These are phyloP conservation scores for Chelmon rostratus DNA, from an alignment of 2,797 vertebrate genomes.

Conservation along the genomic window DNA sequence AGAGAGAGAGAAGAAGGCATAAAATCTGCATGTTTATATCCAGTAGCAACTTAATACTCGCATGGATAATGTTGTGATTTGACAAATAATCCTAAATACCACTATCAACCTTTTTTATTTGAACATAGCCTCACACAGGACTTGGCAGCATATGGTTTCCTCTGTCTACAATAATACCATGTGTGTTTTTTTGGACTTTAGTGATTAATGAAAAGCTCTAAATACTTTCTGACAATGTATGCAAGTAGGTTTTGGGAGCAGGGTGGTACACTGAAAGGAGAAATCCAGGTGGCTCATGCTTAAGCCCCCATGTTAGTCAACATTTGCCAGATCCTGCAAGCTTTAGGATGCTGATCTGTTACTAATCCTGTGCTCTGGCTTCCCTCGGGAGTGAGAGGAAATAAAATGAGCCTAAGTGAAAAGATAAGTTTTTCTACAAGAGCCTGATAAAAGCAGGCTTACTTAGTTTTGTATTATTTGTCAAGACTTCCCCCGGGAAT, in stretches of 20 bases:
- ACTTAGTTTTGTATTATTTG: conserved; percentile 22
- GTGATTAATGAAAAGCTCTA: conserved; percentile 34
- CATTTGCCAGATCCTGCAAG: conserved; percentile 47
- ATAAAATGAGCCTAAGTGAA: conserved; percentile 8
- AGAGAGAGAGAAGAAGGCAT: conserved; percentile 27
- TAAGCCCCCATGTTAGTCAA: conserved; percentile 49
- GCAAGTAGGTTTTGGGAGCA: conserved; percentile 36
- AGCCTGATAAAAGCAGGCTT: conserved; percentile 1
- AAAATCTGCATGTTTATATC: background rate
- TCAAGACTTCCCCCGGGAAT: background rate
- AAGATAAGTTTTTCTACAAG: conserved; percentile 16
- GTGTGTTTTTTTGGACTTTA: background rate
- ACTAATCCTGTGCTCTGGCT: conserved; percentile 54
- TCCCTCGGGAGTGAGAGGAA: conserved; percentile 32
- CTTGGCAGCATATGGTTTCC: conserved; percentile 9
- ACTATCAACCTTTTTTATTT: background rate
- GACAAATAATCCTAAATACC: background rate
- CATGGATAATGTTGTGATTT: background rate
- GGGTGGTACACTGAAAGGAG: conserved; percentile 14
- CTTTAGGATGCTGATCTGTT: conserved; percentile 46
- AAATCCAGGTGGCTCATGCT: conserved; percentile 40
- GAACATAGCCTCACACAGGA: background rate
- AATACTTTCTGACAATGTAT: conserved; percentile 26
- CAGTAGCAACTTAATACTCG: background rate
- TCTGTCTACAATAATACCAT: background rate